Evolutionary conservation across 2,113 vertebrate species (phyloP), one percentile per base, ranked within the genome.

Genomic region (Tachysurus fulvidraco): DNA sequence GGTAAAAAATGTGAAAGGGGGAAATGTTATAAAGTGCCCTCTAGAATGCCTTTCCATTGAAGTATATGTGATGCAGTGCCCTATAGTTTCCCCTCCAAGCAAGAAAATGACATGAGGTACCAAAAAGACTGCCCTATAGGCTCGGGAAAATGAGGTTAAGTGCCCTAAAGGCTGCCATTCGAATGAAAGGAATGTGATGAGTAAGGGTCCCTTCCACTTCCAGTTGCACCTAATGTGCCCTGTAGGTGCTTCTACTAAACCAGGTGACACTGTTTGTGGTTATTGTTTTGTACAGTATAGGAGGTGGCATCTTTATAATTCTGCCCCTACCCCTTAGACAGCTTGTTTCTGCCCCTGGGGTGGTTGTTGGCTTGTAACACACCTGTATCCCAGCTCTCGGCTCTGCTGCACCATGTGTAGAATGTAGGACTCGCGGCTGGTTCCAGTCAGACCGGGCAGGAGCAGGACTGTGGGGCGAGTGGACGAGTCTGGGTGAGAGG

Each of bases 331-430:
- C 30, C 69, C 69, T 36, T 5, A 30, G n/a, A 67, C 28, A 16
- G 28, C 1, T 28, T 41, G 69, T 1, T 9, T 44, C 41, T 73
- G 19, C 14, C 28, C 65, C 28, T 67, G 28, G 65, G 65, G 65
- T 36, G 1, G 4, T 4, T 17, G 46, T 57, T n/a, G 2, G 76
- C 13, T 81, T 59, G 36, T 81, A 59, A 94, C 94, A 91, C 94
- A 98, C 98, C 98, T 98, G 93, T 98, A 99, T 92, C 98, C 98
- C 90, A 99, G 92, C 54, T 94, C 96, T 87, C 96, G 93, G 7
- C 97, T 98, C 92, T 99, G 96, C 83, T 97, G 96, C 93, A 99
- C 96, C 98, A 99, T 99, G 90, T 99, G 98, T 88, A 99, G 96
- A 92, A 99, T 99, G 94, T 99, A 99, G 55, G 98, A 99, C 92